Evolutionary conservation across 2,797 vertebrate species (phyloP), one percentile per base, ranked within the genome.

Genomic region (Lindbergichthys nudifrons): DNA sequence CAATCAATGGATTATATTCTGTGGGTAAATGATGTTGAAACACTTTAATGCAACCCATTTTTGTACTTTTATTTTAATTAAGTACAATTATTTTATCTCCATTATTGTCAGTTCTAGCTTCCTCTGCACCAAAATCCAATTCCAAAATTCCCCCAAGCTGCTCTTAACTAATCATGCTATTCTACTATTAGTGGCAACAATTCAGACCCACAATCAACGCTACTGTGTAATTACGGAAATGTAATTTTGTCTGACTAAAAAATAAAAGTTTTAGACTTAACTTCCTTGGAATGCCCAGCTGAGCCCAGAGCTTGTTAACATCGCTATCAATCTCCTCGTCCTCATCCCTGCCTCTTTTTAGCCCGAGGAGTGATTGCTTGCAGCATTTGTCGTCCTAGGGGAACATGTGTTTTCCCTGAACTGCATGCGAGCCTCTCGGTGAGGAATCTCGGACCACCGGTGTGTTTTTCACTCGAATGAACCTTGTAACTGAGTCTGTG

Each of bases 311-410:
- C 86, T 85, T 84, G 77, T 91, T 87, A 83, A 78, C 75, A 63
- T 69, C 19, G 12, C 79, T 68, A 89, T 91, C 90, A 88, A 86
- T 92, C 89, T 89, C 76, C 62, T 73, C 78, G 73, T 83, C 69
- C 74, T 77, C 79, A 60, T 78, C 77, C 79, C 75, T 81, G 75
- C 81, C 80, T 84, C 64, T 82, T 83, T 36, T 88, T 77, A 91
- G 83, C 77, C 63, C 75, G 47, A 75, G 75, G 69, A 85, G 58
- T 82, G 90, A 93, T 93, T 90, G 88, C 81, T 83, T 87, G 81
- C 82, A 76, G 81, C 86, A 73, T 84, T 88, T 30, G 58, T 85
- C 11, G 57, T 85, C 75, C 85, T 4, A 63, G 86, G 76, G 76
- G 43, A 87, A 89, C 87, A 84, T 84, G 84, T 69, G 58, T 85